phyloP scores from a whole-genome alignment of 1,140 invertebrate species.

The Diabrotica virgifera region DNA sequence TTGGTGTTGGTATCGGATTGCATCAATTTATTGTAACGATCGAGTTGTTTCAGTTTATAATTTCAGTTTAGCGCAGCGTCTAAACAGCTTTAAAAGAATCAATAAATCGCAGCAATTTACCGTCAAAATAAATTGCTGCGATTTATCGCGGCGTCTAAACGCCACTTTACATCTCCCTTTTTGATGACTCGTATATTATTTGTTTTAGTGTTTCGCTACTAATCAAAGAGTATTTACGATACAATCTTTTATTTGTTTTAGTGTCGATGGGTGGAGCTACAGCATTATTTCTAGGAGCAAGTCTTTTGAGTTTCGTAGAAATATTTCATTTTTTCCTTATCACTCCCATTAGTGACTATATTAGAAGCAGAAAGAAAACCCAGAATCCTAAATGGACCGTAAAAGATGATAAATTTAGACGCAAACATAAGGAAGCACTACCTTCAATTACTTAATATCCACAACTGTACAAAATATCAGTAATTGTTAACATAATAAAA shows the following conservation, averaged over 20 bases:
- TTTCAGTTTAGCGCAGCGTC: too few relatives aligned
- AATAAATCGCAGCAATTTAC: too few relatives aligned
- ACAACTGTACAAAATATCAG: background rate
- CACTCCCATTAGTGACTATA: conserved; percentile 17
- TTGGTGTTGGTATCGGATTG: too few relatives aligned
- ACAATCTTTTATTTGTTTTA: conserved; percentile 33
- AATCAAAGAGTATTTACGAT: background rate
- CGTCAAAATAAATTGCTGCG: too few relatives aligned
- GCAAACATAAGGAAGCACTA: background rate
- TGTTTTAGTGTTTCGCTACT: background rate
- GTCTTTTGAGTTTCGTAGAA: conserved; percentile 53
- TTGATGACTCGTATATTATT: background rate
- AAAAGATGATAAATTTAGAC: background rate
- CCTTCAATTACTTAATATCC: background rate
- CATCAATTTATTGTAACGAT: too few relatives aligned
- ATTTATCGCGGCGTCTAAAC: too few relatives aligned
- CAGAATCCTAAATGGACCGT: background rate
- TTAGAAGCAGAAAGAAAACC: conserved; percentile 6
- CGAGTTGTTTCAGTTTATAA: too few relatives aligned
- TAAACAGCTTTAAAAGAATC: too few relatives aligned
- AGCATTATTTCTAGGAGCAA: conserved; percentile 53
- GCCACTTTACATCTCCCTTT: too few relatives aligned
- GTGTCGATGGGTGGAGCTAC: conserved; percentile 54
- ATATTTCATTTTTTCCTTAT: conserved; percentile 50
- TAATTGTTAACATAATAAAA: background rate